Evolutionary conservation across 1,140 invertebrate species (phyloP).

Genomic region (Pseudoatta argentina): DNA sequence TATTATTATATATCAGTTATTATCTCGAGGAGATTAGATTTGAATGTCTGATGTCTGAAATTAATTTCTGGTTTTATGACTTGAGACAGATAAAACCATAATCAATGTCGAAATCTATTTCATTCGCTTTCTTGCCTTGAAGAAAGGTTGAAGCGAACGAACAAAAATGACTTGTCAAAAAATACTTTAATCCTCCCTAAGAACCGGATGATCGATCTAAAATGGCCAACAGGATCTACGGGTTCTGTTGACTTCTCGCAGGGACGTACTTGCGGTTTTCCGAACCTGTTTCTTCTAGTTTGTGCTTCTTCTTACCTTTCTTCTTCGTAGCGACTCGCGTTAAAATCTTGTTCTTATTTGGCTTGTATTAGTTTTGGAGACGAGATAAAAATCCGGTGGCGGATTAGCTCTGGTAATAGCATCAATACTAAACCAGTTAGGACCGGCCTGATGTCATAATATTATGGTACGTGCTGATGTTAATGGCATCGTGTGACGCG

Average conservation of each 20-base stretch:
- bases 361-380: constrained; percentile 43
- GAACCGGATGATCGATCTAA: constrained; percentile 68
- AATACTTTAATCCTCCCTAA: background rate
- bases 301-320: constrained; percentile 29
- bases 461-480: constrained; percentile 65
- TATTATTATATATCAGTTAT: background rate
- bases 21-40: background rate
- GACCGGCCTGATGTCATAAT: constrained; percentile 71
- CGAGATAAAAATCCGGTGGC: constrained; percentile 72
- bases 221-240: constrained; percentile 56
- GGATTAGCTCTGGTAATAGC: constrained; percentile 68
- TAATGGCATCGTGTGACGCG: constrained; percentile 32
- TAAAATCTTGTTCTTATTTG: constrained; percentile 66
- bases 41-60: background rate
- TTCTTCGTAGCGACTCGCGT: background rate
- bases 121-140: constrained; percentile 1
- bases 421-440: constrained; percentile 62
- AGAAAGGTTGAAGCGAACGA: constrained; percentile 49
- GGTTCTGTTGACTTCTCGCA: constrained; percentile 26
- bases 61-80: constrained; percentile 5
- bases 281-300: constrained; percentile 48
- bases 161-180: constrained; percentile 74
- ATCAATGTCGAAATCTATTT: constrained; percentile 35
- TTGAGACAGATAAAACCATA: background rate
- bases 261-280: constrained; percentile 48